These are phyloP conservation scores for Gallinago undulata DNA, from an alignment of 2,113 vertebrate species.

Conservation along the genomic window DNA sequence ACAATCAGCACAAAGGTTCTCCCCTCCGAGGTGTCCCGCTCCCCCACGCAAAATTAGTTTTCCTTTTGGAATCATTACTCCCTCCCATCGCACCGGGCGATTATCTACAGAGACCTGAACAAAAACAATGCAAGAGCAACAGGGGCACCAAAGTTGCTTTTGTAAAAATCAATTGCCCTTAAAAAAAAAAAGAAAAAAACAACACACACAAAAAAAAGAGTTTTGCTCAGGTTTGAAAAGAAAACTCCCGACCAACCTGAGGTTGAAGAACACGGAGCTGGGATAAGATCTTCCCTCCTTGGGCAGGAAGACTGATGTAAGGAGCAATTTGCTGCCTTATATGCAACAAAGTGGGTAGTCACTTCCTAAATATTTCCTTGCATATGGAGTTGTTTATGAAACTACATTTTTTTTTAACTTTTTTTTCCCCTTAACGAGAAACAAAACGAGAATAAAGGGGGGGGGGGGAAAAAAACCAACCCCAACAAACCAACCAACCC, in stretches of 20 bases:
- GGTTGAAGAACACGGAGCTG: background rate
- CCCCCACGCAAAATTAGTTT: background rate
- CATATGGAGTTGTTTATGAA: conserved; percentile 55
- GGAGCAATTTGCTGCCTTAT: background rate
- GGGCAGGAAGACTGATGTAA: background rate
- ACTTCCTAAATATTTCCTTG: conserved; percentile 58
- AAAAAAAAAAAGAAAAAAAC: background rate
- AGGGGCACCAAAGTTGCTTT: background rate
- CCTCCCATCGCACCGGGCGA: background rate
- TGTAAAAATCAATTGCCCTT: background rate
- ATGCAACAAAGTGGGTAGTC: background rate
- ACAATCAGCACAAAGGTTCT: background rate
- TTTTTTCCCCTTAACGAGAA: background rate
- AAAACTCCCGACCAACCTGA: background rate
- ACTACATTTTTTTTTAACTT: background rate
- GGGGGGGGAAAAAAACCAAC: too few relatives aligned
- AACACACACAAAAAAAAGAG: background rate
- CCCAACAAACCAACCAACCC: background rate
- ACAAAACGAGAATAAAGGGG: background rate
- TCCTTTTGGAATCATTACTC: background rate
- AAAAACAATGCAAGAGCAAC: background rate
- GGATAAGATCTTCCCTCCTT: background rate
- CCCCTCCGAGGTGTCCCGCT: background rate
- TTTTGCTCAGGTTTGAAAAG: background rate
- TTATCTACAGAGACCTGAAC: background rate